Evolutionary conservation across 2,797 vertebrate species (phyloP), one percentile per base, ranked within the genome.

Genomic region (Sitta carolinensis): DNA sequence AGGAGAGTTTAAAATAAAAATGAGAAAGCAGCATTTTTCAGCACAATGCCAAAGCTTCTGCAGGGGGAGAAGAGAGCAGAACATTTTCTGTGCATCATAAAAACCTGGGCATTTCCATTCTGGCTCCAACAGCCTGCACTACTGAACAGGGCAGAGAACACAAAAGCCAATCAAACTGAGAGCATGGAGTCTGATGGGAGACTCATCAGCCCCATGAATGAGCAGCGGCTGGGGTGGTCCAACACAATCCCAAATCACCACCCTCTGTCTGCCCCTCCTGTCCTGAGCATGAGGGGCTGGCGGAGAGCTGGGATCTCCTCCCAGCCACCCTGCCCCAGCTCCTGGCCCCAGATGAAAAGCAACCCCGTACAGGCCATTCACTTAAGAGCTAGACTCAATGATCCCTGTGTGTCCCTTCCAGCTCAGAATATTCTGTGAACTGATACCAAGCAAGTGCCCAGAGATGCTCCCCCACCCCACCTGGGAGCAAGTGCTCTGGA

Each of bases 401-500:
- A 45, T 36, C 45, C 20, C 38, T 13, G n/a, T 7, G 43, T 6
- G 25, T 26, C 64, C 30, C 51, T 64, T 27, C 66, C 34, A 47
- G 26, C 66, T 23, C 52, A 5, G 45, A 40, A 21, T 15, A n/a
- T 25, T 42, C 52, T 29, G 52, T 36, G 87, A 59, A 6, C 40
- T 22, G 66, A 29, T 3, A 42, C 9, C 52, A 7, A 36, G 18
- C 18, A 3, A 26, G 68, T 48, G 81, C 98, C 98, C 91, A 89
- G 98, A 98, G 67, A 97, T 55, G 52, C 97, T 97, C 97, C 79
- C 89, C 95, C 95, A 96, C 93, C 97, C 98, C 87, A 96, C 97
- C 90, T 96, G 98, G 98, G 98, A 98, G 98, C 97, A 98, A 98
- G 98, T 97, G 97, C 97, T 98, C 97, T 96, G 97, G 98, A 98